Evolutionary conservation across 1,140 invertebrate genomes (phyloP).

Genomic region (Arctopsyche grandis): DNA sequence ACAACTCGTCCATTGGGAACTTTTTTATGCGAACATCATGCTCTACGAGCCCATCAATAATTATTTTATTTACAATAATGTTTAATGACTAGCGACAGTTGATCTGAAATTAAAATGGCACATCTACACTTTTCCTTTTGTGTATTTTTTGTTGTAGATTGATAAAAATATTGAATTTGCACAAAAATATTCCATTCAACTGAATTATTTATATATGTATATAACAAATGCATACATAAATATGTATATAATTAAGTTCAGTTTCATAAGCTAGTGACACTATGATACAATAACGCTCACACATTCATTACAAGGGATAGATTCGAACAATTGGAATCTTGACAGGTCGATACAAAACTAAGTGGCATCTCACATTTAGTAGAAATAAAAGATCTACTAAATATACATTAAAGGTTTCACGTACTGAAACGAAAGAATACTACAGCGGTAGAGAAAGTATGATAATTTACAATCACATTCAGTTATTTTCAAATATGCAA

Average conservation of each 20-base stretch:
- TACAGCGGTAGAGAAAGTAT: no score
- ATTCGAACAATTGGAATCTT: background rate
- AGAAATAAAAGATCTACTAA: no score
- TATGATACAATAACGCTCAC: background rate
- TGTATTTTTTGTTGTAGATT: background rate
- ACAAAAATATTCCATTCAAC: background rate
- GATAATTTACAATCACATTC: no score
- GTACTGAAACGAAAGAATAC: no score
- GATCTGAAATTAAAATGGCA: background rate
- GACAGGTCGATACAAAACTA: no score
- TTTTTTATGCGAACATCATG: no score
- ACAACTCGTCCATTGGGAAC: background rate
- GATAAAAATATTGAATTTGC: background rate
- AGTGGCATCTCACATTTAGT: no score
- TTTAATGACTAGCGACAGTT: conserved; percentile 20
- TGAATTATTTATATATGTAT: no score
- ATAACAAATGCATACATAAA: no score
- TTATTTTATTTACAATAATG: no score
- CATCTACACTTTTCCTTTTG: background rate
- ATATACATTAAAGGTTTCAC: no score
- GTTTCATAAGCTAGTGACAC: background rate
- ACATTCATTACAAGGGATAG: background rate
- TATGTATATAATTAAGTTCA: background rate
- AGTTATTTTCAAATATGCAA: background rate
- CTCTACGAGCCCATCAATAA: no score